These are phyloP conservation scores for Cynopterus brachyotis DNA, from an alignment of 2,113 vertebrate genomes.

Conservation along the genomic window DNA sequence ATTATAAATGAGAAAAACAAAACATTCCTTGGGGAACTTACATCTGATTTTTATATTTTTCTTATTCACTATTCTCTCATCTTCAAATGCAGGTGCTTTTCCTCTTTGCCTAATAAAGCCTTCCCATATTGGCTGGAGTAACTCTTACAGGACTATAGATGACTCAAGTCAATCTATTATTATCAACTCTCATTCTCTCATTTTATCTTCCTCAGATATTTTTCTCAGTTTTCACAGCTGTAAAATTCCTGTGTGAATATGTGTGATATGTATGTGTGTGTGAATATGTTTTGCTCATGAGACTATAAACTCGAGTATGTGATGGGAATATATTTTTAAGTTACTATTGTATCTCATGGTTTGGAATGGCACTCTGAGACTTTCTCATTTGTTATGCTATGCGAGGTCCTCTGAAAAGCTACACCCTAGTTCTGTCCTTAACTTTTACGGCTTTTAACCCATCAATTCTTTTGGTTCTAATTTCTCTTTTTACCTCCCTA, in stretches of 20 bases:
- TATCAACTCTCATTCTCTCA: background rate
- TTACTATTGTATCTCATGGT: background rate
- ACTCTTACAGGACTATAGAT: background rate
- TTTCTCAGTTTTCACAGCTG: background rate
- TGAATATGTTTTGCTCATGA: background rate
- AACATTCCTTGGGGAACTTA: background rate
- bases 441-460: background rate
- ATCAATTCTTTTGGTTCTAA: background rate
- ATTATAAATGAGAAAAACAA: background rate
- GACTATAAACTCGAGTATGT: background rate
- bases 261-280: background rate
- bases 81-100: background rate
- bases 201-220: background rate
- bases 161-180: background rate
- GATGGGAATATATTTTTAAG: background rate
- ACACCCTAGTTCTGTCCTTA: background rate
- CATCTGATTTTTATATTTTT: background rate
- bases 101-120: background rate
- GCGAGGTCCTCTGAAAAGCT: background rate
- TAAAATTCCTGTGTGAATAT: background rate
- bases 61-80: background rate
- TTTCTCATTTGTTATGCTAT: background rate
- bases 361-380: background rate
- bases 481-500: background rate
- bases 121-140: background rate